Base-by-base conservation (phyloP, 1,140 invertebrate species). In the Luehdorfia chinensis region DNA sequence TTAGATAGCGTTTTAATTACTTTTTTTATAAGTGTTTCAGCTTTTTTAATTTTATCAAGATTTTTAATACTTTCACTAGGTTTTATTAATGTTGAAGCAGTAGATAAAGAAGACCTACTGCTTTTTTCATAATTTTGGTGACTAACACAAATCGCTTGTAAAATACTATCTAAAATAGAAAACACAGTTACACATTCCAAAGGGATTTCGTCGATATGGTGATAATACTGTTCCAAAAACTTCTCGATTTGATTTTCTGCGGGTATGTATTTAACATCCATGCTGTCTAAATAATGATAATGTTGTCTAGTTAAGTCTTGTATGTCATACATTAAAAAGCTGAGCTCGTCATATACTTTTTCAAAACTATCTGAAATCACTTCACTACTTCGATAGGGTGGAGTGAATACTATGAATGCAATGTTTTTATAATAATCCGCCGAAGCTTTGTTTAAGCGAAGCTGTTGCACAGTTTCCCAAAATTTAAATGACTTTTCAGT, bases 231-330 rank as follows among this genome's bases (percentile, higher is more conserved):
- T 11, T 23, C 9, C 4, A 37, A 13, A 15, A 37, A 3, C 2
- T 2, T 30, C 15, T 45, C 34, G 12, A 48, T 23, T 19, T 19
- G 25, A 13, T 31, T 12, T 1, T 54, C 53, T 25, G 52, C 46
- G 2, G 77, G 48, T 44, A 87, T 75, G 37, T 67, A 45, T 27
- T 85, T 59, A 19, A 87, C 66, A 31, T 83, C 66, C 75, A 89
- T 88, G 37, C 83, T 87, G 6, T 78, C 56, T 46, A 90, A 65
- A 50, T 88, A 90, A 50, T 84, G 59, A 1, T 36, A 32, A 51
- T 89, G 86, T 50, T 89, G 87, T 52, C 78, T 57, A 11, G 66
- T 77, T 41, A 88, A 73, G 59, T 90, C 88, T 59, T 88, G 84
- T 15, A 90, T 60, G 56, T 90, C 87, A 31, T 89, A 89, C 50